A percentile compares a stretch with the other conserved stretches of the same genome.
These are phyloP conservation scores for Drosophila dives DNA, from an alignment of 2,888 invertebrate species.

Conservation along the genomic window DNA sequence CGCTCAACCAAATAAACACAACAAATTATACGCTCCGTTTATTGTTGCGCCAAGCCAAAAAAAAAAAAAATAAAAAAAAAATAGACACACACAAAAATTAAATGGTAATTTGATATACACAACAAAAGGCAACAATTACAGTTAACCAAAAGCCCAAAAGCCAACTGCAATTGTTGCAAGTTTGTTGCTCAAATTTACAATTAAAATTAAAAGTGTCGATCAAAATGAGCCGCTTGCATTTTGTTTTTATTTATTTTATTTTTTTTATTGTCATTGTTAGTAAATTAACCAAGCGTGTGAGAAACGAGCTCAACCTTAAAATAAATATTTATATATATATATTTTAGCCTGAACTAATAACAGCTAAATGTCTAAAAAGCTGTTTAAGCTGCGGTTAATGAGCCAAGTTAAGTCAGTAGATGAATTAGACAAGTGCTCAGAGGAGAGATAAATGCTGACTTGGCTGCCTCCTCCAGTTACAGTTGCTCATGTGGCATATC, in stretches of 20 bases:
- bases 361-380: conserved; percentile 64
- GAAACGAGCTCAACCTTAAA: conserved; percentile 8
- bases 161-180: conserved; percentile 40
- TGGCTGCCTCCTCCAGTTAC: conserved; percentile 1
- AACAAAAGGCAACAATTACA: conserved; percentile 6
- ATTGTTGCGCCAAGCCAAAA: conserved; percentile 22
- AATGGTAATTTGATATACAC: conserved; percentile 51
- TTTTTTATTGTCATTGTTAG: conserved; percentile 17
- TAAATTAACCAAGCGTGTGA: conserved; percentile 64
- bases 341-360: conserved; percentile 70
- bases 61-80: conserved; percentile 15
- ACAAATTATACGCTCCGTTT: conserved; percentile 75
- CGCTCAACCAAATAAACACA: conserved; percentile 77
- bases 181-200: background rate
- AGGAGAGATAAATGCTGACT: background rate
- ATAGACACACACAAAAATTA: conserved; percentile 14
- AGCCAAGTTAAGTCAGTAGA: conserved; percentile 54
- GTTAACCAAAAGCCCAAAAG: conserved; percentile 2
- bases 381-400: conserved; percentile 80
- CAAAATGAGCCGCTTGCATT: conserved; percentile 12
- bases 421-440: background rate
- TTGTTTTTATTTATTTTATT: conserved; percentile 1
- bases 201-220: conserved; percentile 19
- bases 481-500: conserved; percentile 50
- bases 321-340: background rate